Conservation (phyloP, 35 echinoderm and acorn worm species). For the Apostichopus parvimensis region DNA sequence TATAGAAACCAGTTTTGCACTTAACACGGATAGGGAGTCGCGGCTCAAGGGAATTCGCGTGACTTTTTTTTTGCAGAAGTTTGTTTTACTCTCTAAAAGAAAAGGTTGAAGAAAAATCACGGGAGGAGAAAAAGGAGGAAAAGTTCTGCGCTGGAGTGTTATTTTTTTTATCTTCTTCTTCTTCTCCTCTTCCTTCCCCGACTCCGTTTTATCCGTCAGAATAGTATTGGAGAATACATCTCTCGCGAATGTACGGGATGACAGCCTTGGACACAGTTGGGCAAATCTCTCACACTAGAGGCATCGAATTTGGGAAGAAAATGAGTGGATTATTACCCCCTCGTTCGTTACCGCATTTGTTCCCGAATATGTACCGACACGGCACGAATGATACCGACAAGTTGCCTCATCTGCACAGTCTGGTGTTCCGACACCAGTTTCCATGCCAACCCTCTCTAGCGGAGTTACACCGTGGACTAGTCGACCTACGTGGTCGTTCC, state of each 20-base stretch:
- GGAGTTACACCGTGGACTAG: slow-evolving; percentile 50
- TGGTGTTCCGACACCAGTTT: slow-evolving; percentile 36
- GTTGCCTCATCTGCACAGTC: slow-evolving; percentile 34
- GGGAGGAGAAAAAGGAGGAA: background rate
- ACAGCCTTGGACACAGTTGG: slow-evolving; percentile 24
- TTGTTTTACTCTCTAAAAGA: slow-evolving; percentile 23
- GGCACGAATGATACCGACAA: slow-evolving; percentile 17
- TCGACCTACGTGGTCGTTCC: slow-evolving; percentile 25
- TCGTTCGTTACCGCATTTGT: background rate
- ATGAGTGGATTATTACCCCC: slow-evolving; percentile 51
- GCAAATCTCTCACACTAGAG: slow-evolving; percentile 35
- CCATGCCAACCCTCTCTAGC: slow-evolving; percentile 16
- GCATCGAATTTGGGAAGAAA: slow-evolving; percentile 21
- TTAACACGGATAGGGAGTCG: slow-evolving; percentile 9
- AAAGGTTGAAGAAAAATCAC: slow-evolving; percentile 18
- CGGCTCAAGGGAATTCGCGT: slow-evolving; percentile 23
- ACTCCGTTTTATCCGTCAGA: background rate
- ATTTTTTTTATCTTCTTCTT: background rate
- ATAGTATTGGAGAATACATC: background rate
- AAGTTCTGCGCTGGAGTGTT: background rate
- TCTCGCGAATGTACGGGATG: slow-evolving; percentile 18
- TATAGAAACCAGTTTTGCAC: slow-evolving; percentile 13
- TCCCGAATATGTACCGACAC: slow-evolving; percentile 54
- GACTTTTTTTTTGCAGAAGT: slow-evolving; percentile 53
- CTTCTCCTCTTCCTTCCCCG: background rate